Evolutionary conservation across 2,888 invertebrate genomes (phyloP).

Genomic region (Drosophila suboccidentalis): DNA sequence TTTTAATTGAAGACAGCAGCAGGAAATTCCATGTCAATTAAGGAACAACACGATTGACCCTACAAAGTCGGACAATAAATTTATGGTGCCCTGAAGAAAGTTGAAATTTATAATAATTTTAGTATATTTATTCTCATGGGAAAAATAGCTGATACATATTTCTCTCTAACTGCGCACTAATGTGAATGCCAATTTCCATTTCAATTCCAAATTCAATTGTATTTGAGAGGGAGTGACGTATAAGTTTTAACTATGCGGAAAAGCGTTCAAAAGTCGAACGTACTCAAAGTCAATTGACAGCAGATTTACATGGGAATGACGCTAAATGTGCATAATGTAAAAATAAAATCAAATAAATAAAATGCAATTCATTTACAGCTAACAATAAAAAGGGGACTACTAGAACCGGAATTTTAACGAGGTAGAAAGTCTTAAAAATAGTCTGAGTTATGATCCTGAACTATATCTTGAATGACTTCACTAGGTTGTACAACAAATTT

Average conservation of each 20-base stretch:
- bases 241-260: conserved; percentile 52
- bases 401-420: not conserved
- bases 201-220: conserved; percentile 15
- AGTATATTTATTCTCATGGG: conserved; percentile 30
- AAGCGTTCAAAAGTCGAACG: conserved; percentile 21
- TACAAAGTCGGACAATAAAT: conserved; percentile 18
- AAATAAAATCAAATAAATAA: conserved; percentile 15
- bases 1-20: conserved; percentile 42
- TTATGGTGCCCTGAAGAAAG: conserved; percentile 26
- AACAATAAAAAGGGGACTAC: not conserved
- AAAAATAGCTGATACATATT: conserved; percentile 33
- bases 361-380: conserved; percentile 7
- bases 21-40: conserved; percentile 53
- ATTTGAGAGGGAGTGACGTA: conserved; percentile 1
- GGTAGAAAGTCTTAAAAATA: not conserved
- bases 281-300: conserved; percentile 56
- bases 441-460: not conserved
- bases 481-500: not conserved
- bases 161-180: conserved; percentile 36
- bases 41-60: conserved; percentile 34
- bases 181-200: conserved; percentile 50
- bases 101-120: conserved; percentile 1
- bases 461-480: not conserved
- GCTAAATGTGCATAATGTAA: conserved; percentile 33
- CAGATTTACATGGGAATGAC: conserved; percentile 45